A percentile compares a stretch with the other conserved stretches of the same genome.
Conservation (phyloP, 2,113 vertebrate species). For the Cacatua alba region DNA sequence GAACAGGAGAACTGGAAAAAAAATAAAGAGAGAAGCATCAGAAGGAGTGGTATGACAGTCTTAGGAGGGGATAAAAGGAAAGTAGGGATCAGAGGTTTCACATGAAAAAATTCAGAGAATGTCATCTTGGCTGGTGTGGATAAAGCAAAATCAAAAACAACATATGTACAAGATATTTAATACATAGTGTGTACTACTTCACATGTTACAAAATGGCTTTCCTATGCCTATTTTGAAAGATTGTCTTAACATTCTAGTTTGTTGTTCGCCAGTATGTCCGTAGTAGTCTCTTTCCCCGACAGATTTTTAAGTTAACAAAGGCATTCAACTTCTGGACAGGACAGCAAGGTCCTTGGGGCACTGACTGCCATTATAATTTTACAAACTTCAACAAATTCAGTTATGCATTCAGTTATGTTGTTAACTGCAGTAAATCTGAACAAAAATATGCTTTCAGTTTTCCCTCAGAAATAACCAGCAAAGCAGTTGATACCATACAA, state of each 20-base stretch:
- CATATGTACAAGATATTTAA: background rate
- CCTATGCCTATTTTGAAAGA: background rate
- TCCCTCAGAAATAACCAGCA: background rate
- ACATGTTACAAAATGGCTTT: background rate
- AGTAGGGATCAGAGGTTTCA: background rate
- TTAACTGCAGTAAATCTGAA: background rate
- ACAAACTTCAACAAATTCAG: background rate
- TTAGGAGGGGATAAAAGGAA: background rate
- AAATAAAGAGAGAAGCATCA: background rate
- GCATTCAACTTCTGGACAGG: background rate
- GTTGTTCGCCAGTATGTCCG: background rate
- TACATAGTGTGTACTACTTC: background rate
- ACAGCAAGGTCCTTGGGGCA: background rate
- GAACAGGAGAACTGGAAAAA: background rate
- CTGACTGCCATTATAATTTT: background rate
- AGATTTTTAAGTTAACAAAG: background rate
- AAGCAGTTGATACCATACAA: background rate
- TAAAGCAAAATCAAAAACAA: background rate
- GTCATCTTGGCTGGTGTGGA: background rate
- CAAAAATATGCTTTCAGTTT: background rate
- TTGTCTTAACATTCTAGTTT: background rate
- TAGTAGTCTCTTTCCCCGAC: background rate
- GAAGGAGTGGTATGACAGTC: background rate
- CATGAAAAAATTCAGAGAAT: background rate
- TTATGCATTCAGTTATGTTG: background rate